Evolutionary conservation across 2,797 vertebrate species (phyloP), one percentile per base, ranked within the genome.

Genomic region (Phrynocephalus guinanensis): DNA sequence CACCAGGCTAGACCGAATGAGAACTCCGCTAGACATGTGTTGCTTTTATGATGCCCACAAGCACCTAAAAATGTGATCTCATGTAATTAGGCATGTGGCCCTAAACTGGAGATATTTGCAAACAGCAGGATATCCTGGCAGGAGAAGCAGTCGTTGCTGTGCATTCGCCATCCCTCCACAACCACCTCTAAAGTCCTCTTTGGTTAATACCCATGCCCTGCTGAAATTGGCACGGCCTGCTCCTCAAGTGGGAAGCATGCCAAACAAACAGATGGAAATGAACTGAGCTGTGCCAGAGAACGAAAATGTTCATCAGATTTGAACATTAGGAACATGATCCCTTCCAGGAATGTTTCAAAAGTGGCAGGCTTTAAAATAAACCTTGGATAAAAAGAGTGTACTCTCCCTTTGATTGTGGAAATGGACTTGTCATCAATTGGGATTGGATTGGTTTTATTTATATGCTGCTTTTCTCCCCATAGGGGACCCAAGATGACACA

Each of bases 111-210:
- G 95, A 94, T 94, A 94, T 95, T 94, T 96, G 94, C 93, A 94
- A 96, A 95, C 96, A 97, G 96, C 96, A 93, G 96, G 95, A 95
- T 94, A 91, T 93, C 92, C 95, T 96, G 96, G 96, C 95, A 96
- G 92, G 91, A 87, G 92, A 89, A 92, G 92, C 84, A 85, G 93
- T 79, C 3, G 95, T 97, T 90, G 93, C 96, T 96, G 95, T 90
- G 96, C 91, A 93, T 91, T 95, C 93, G 2, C 9, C 10, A 56
- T 56, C 84, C 63, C 91, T 91, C 90, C 38, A 44, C 38, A 44
- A 44, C 89, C 33, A 50, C 92, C 88, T 93, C 92, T 92, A 91
- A 95, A 95, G 15, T 92, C 91, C 0, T 95, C 94, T 95, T 95
- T 96, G 95, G 95, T 96, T 96, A 96, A 93, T 95, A 97, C 95